phyloP scores from a whole-genome alignment of 2,797 vertebrate species.

The Sebastes glaucus region DNA sequence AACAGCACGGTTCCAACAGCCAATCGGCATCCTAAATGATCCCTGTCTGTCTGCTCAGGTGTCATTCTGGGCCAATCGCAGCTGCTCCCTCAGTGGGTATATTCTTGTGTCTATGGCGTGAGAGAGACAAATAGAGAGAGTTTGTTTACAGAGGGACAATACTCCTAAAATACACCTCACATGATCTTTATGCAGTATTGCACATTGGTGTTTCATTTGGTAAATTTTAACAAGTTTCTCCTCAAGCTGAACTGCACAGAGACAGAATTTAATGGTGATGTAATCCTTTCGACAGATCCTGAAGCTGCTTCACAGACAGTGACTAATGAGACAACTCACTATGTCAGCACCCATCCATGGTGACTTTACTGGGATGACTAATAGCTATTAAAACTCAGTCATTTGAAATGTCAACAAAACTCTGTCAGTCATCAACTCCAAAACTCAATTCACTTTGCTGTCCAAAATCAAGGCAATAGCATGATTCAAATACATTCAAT shows the following conservation, averaged over 20 bases:
- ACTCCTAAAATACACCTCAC: slow-evolving; percentile 2
- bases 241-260: slow-evolving; percentile 2
- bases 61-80: slow-evolving; percentile 65
- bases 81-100: neutral
- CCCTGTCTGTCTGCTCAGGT: slow-evolving; percentile 65
- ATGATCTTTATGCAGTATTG: neutral
- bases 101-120: neutral
- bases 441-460: neutral
- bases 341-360: neutral
- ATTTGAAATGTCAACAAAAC: slow-evolving; percentile 9
- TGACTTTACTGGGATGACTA: slow-evolving; percentile 11
- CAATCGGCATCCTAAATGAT: slow-evolving; percentile 54
- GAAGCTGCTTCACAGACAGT: slow-evolving; percentile 33
- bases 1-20: slow-evolving; percentile 49
- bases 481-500: neutral
- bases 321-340: slow-evolving; percentile 41
- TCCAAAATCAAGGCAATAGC: neutral
- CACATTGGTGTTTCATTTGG: neutral
- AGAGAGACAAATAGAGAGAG: neutral
- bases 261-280: slow-evolving; percentile 20
- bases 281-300: slow-evolving; percentile 24
- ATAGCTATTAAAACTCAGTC: slow-evolving; percentile 8
- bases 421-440: neutral
- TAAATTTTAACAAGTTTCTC: neutral
- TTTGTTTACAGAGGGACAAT: slow-evolving; percentile 4